Evolutionary conservation across 2,797 vertebrate genomes (phyloP).

Genomic region (Hypotaenidia philippensis): DNA sequence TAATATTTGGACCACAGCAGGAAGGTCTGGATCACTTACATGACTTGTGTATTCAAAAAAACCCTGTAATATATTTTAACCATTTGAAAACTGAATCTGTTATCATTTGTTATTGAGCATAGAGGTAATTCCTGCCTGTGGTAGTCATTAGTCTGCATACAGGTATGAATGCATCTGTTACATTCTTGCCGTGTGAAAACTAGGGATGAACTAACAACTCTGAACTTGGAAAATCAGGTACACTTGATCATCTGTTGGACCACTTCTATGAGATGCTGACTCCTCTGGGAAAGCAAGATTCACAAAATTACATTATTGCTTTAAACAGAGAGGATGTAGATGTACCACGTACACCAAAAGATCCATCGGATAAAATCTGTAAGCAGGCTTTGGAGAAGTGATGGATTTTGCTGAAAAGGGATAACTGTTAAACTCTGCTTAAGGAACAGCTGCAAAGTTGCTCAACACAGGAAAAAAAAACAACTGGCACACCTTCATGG

Average conservation of each 20-base stretch:
- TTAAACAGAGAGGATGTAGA: not conserved
- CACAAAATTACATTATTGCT: not conserved
- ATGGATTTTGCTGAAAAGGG: not conserved
- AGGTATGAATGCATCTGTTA: not conserved
- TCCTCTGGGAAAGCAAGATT: not conserved
- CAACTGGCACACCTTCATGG: not conserved
- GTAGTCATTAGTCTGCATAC: not conserved
- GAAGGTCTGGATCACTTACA: not conserved
- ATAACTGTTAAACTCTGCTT: not conserved
- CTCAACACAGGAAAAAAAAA: not conserved
- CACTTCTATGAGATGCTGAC: not conserved
- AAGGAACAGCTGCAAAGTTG: not conserved
- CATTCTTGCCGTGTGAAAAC: not conserved
- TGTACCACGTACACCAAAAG: not conserved
- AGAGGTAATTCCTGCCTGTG: not conserved
- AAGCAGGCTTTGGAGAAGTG: not conserved
- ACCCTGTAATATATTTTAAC: not conserved
- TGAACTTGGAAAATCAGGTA: not conserved
- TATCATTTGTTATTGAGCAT: not conserved
- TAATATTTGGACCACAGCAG: slow-evolving; percentile 1
- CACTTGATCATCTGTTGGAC: not conserved
- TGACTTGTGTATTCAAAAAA: not conserved
- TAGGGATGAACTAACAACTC: not conserved
- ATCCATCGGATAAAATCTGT: fast-evolving
- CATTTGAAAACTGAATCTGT: not conserved